Percentiles rank a stretch among this genome's conserved stretches.
Evolutionary conservation across 2,797 vertebrate genomes (phyloP).

Genomic region (Perdix hodgsoniae): DNA sequence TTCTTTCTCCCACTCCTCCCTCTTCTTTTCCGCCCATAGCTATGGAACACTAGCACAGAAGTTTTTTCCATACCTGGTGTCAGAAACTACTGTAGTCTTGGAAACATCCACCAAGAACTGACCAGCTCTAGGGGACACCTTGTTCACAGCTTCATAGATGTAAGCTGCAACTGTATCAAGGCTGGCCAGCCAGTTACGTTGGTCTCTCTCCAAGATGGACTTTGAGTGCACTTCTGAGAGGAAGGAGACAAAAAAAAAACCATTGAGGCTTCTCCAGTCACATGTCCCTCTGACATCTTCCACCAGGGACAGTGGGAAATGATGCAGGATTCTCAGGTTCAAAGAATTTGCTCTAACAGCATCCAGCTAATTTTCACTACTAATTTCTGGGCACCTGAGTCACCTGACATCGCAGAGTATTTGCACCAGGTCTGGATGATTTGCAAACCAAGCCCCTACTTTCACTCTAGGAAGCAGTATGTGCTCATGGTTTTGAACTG

Average conservation of each 20-base stretch:
- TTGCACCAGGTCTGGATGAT: background rate
- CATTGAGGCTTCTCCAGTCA: background rate
- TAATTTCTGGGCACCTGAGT: background rate
- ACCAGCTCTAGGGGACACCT: slow-evolving; percentile 52
- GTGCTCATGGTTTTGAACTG: background rate
- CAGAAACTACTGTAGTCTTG: slow-evolving; percentile 52
- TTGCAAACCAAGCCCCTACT: background rate
- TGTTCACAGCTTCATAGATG: slow-evolving; percentile 47
- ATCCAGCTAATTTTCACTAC: background rate
- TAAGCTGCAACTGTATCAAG: slow-evolving; percentile 52
- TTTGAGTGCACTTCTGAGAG: slow-evolving; percentile 70
- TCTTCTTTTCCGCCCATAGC: background rate
- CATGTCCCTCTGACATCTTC: background rate
- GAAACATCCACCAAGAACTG: slow-evolving; percentile 50
- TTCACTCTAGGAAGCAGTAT: accelerated
- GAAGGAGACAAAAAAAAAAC: background rate
- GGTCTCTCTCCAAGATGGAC: slow-evolving; percentile 51
- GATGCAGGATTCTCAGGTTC: background rate
- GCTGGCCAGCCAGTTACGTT: slow-evolving; percentile 64
- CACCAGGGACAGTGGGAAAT: background rate
- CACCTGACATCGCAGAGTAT: background rate
- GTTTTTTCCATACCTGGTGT: slow-evolving; percentile 54
- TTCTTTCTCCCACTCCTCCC: background rate
- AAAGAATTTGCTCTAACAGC: background rate
- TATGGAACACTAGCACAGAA: background rate